phyloP scores from a whole-genome alignment of 2,888 invertebrate species.

The Ceramica pisi region DNA sequence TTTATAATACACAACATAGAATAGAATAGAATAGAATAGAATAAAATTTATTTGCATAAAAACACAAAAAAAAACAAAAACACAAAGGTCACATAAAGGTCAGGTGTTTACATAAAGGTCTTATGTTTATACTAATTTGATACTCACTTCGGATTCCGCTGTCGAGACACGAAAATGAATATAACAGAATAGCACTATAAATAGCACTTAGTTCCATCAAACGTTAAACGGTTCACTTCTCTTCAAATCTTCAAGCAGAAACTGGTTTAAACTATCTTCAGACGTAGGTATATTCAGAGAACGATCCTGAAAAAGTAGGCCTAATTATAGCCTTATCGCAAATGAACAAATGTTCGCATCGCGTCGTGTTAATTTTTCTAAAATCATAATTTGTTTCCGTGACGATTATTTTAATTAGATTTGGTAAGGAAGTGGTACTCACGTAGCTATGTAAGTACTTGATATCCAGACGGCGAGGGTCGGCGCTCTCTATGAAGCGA shows the following conservation, averaged over 20 bases:
- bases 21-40: too few relatives aligned
- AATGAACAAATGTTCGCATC: slow-evolving; percentile 29
- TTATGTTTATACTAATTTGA: too few relatives aligned
- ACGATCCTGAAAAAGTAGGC: slow-evolving; percentile 5
- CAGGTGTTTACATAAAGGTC: too few relatives aligned
- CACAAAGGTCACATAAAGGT: too few relatives aligned
- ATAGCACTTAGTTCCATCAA: slow-evolving; percentile 15
- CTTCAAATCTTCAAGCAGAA: neutral
- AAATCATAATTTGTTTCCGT: slow-evolving; percentile 40
- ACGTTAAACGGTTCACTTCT: slow-evolving; percentile 2
- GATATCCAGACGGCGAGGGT: slow-evolving; percentile 66
- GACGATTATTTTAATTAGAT: slow-evolving; percentile 55
- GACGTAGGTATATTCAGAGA: neutral
- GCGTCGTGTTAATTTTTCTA: slow-evolving; percentile 16
- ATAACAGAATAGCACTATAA: too few relatives aligned
- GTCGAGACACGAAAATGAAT: too few relatives aligned
- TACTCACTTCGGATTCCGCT: too few relatives aligned
- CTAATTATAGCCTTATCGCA: too few relatives aligned
- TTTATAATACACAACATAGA: too few relatives aligned
- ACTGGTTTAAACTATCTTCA: too few relatives aligned
- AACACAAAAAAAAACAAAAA: too few relatives aligned
- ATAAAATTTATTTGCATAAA: too few relatives aligned
- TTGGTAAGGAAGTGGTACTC: slow-evolving; percentile 46
- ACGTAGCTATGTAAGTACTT: slow-evolving; percentile 41
- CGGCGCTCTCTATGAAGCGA: slow-evolving; percentile 69